These are phyloP conservation scores for Rhodeus uyekii DNA, from an alignment of 2,797 vertebrate genomes.

Conservation along the genomic window DNA sequence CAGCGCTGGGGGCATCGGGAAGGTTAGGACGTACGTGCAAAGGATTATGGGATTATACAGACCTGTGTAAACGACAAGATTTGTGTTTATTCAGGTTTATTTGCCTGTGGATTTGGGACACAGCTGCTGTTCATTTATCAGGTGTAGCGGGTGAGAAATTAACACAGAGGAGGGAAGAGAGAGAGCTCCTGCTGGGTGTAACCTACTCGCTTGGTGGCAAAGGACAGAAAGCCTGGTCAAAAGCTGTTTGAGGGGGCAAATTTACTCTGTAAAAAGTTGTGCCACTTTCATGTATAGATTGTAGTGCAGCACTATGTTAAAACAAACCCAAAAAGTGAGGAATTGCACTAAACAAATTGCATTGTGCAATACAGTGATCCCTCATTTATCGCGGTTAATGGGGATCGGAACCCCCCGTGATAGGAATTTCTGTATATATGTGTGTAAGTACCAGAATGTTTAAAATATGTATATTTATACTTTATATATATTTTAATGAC, in stretches of 20 bases:
- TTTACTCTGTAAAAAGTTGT: background rate
- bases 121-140: conserved; percentile 79
- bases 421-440: no score
- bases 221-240: conserved; percentile 8
- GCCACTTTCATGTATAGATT: background rate
- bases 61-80: conserved; percentile 73
- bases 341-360: background rate
- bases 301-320: no score
- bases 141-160: conserved; percentile 76
- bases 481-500: no score
- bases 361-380: background rate
- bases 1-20: conserved; percentile 42
- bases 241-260: background rate
- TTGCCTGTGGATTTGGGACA: conserved; percentile 78
- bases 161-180: conserved; percentile 55
- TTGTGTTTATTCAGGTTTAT: conserved; percentile 83
- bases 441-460: no score
- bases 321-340: background rate
- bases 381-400: no score
- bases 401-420: no score
- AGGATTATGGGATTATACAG: conserved; percentile 81
- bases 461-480: no score
- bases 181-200: background rate
- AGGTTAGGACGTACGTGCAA: conserved; percentile 68
- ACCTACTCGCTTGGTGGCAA: background rate